phyloP scores from a whole-genome alignment of 2,113 vertebrate species.

The Eulacestoma nigropectus region DNA sequence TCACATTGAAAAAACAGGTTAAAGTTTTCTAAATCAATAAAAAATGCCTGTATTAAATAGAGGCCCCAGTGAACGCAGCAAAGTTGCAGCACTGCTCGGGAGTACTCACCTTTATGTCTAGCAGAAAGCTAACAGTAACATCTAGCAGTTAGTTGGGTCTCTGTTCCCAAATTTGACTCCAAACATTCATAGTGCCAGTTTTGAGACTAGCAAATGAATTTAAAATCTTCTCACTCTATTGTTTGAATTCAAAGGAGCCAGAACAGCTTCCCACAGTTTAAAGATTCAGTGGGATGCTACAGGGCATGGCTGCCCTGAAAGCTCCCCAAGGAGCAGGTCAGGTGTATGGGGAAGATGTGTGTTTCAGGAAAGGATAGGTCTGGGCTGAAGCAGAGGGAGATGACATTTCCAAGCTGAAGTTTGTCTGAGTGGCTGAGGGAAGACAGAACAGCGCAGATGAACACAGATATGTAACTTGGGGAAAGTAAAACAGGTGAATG shows the following conservation, averaged over 20 bases:
- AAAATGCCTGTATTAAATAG: conserved; percentile 12
- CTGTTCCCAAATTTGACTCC: neutral
- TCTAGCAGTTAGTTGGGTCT: neutral
- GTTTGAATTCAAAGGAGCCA: neutral
- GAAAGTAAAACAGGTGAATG: neutral
- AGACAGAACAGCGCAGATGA: neutral
- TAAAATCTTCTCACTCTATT: neutral
- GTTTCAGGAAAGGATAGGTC: neutral
- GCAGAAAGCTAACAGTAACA: neutral
- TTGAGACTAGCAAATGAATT: neutral
- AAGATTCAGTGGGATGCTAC: neutral
- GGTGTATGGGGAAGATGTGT: neutral
- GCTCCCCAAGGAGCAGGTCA: neutral
- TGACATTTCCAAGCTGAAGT: neutral
- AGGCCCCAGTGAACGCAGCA: neutral
- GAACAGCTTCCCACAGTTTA: neutral
- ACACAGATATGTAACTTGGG: fast-evolving
- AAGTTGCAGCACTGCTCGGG: neutral
- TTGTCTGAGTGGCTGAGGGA: neutral
- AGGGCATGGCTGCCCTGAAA: neutral
- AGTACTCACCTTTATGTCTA: neutral
- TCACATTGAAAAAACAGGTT: conserved; percentile 10
- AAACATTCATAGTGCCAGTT: neutral
- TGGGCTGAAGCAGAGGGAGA: neutral
- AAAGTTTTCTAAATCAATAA: conserved; percentile 7